phyloP scores from a whole-genome alignment of 2,797 vertebrate genomes.

The Gymnothorax javanicus region DNA sequence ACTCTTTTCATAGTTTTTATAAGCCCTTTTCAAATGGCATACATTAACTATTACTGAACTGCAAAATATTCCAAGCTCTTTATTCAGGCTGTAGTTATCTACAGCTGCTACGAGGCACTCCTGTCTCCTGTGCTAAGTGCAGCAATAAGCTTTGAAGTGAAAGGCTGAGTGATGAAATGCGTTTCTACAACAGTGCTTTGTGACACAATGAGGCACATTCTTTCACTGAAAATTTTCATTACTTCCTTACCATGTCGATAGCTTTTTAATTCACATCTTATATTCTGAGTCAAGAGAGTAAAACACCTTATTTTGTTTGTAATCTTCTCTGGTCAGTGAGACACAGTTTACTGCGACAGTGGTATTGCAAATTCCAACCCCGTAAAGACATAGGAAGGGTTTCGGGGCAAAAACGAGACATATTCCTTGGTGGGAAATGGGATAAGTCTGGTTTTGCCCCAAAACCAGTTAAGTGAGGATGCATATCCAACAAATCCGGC shows the following conservation, averaged over 20 bases:
- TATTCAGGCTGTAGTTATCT: neutral
- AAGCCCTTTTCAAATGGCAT: neutral
- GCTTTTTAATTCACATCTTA: neutral
- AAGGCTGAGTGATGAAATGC: neutral
- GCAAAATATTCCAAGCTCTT: neutral
- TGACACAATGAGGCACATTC: slow-evolving; percentile 16
- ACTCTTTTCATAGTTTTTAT: neutral
- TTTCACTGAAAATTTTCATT: slow-evolving; percentile 29
- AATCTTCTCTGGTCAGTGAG: neutral
- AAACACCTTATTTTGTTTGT: neutral
- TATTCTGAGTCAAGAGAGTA: neutral
- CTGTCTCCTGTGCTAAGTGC: slow-evolving; percentile 24
- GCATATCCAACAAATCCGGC: neutral
- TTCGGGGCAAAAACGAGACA: no score
- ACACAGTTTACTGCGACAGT: neutral
- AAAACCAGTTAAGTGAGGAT: neutral
- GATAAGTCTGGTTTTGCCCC: no score
- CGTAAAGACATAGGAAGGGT: neutral
- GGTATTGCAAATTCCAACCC: neutral
- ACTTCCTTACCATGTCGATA: neutral
- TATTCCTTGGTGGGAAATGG: no score
- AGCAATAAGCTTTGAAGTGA: slow-evolving; percentile 28
- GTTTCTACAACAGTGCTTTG: slow-evolving; percentile 14
- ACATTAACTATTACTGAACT: neutral
- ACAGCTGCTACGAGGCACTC: neutral